Percentiles rank a stretch among this genome's conserved stretches.
These are phyloP conservation scores for Ephydatia muelleri DNA, from an alignment of 37 sponge, comb jelly and placozoan genomes.

Conservation along the genomic window DNA sequence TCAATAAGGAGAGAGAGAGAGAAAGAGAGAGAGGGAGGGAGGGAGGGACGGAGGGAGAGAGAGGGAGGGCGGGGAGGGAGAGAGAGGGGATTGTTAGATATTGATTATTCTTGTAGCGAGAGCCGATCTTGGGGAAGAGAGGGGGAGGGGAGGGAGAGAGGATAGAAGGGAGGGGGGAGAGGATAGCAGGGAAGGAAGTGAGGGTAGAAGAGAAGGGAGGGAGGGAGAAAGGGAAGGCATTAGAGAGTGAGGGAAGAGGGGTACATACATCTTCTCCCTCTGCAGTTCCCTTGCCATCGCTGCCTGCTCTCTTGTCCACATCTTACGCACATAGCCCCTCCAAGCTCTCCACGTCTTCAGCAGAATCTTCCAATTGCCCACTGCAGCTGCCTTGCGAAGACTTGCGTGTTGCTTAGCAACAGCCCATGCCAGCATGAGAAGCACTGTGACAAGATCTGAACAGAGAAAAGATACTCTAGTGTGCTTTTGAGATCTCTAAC, in stretches of 20 bases:
- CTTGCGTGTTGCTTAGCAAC: constrained; percentile 13
- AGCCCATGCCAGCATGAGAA: constrained; percentile 24
- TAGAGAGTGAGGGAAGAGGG: too few relatives aligned
- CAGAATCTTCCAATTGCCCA: constrained; percentile 49
- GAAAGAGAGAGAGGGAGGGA: too few relatives aligned
- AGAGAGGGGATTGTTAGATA: too few relatives aligned
- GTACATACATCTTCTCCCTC: constrained; percentile 16
- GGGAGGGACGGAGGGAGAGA: too few relatives aligned
- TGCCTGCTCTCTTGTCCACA: constrained; percentile 20
- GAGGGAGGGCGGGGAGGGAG: too few relatives aligned
- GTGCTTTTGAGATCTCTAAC: too few relatives aligned
- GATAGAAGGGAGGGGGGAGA: background rate
- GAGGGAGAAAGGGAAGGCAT: background rate
- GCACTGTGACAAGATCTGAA: constrained; percentile 39
- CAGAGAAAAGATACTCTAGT: too few relatives aligned
- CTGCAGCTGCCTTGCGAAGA: constrained; percentile 34
- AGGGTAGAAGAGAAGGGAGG: background rate
- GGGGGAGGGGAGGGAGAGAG: too few relatives aligned
- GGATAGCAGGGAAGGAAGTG: background rate
- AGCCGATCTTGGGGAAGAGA: too few relatives aligned
- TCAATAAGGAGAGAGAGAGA: too few relatives aligned
- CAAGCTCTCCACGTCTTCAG: constrained; percentile 49
- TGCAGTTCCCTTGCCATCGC: constrained; percentile 21
- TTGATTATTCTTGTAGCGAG: too few relatives aligned
- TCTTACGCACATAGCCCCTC: constrained; percentile 24